Evolutionary conservation across 2,888 invertebrate species (phyloP), one percentile per base, ranked within the genome.

Genomic region (Notodonta ziczac): DNA sequence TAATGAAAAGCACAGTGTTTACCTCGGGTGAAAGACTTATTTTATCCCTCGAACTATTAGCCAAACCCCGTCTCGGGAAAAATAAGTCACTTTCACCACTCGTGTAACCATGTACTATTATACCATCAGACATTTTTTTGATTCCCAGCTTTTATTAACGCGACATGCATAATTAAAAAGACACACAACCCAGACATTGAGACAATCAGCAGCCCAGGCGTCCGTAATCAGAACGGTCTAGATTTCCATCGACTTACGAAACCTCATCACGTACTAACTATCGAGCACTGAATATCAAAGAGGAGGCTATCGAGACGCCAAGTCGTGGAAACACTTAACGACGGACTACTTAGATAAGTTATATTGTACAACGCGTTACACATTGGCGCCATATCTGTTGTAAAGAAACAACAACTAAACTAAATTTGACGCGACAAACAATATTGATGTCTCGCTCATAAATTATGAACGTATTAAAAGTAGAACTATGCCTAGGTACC

Each of bases 281-380:
- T 65, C 56, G 57, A 42, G 61, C 48, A 56, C n/a, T 42, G 64
- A 71, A 71, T 67, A 69, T 69, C 65, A 71, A 69, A 64, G 54
- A 67, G 59, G 57, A 50, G 50, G 39, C 39, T 64, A 35, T 51
- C 67, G 14, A 64, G 60, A 60, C 48, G 60, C 55, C 59, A 63
- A 57, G 51, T 62, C 58, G 64, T 55, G 16, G 56, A 59, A 61
- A 58, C 39, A 65, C 42, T 42, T 42, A 42, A 42, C 42, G 42
- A 42, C 12, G 10, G 10, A n/a, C 13, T 46, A n/a, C 7, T n/a
- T 46, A 6, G 13, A n/a, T 24, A 24, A 24, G 24, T 24, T 24
- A 24, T 24, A 24, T 24, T 24, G 24, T 24, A 24, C 24, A 24
- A 24, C 24, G 2, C 24, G 2, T 24, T 24, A 24, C 2, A 24